Evolutionary conservation across 2,888 invertebrate genomes (phyloP).

Genomic region (Aphidoletes aphidimyza): DNA sequence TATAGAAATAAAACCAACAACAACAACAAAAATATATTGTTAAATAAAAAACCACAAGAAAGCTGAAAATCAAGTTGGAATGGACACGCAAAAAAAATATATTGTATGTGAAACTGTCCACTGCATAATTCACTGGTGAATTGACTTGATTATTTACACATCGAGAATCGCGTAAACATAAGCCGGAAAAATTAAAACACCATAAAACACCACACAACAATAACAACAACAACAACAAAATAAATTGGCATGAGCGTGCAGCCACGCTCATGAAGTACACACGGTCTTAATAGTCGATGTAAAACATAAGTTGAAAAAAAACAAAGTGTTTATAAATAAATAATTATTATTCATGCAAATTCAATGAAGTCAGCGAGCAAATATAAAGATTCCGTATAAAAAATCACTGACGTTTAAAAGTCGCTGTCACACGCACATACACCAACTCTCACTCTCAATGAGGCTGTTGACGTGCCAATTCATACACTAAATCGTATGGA

Average conservation of each 20-base stretch:
- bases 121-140: not conserved
- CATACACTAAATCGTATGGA: too few species aligned
- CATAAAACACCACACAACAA: too few species aligned
- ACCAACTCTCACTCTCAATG: too few species aligned
- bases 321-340: not conserved
- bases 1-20: not conserved
- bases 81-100: not conserved
- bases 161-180: too few species aligned
- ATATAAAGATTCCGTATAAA: not conserved
- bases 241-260: too few species aligned
- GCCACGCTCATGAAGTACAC: too few species aligned
- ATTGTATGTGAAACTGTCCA: not conserved
- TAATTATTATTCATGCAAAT: not conserved
- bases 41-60: not conserved
- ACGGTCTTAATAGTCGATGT: not conserved
- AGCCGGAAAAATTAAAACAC: too few species aligned
- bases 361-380: not conserved
- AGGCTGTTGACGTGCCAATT: too few species aligned
- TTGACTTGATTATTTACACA: too few species aligned
- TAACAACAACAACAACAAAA: too few species aligned
- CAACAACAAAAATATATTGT: not conserved
- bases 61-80: not conserved
- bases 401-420: too few species aligned
- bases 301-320: not conserved
- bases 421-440: not conserved